Evolutionary conservation across 2,113 vertebrate genomes (phyloP).

Genomic region (Balaeniceps rex): DNA sequence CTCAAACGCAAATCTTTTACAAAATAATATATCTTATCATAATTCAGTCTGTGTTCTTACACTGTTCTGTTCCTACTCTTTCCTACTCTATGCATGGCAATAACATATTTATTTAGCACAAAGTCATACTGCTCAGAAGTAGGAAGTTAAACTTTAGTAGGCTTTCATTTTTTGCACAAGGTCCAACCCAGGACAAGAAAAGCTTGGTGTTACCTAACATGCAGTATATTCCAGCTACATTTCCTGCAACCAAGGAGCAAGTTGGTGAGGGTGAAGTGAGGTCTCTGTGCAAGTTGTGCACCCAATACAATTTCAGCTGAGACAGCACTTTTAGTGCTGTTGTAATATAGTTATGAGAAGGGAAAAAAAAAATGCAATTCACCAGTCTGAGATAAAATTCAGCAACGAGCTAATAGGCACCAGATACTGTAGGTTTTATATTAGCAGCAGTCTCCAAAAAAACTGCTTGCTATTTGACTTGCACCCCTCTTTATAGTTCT

Average conservation of each 20-base stretch:
- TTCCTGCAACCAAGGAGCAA: neutral
- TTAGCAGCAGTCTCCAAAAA: neutral
- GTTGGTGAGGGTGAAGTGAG: neutral
- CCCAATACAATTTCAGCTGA: neutral
- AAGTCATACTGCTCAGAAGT: neutral
- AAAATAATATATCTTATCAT: neutral
- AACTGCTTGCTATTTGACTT: neutral
- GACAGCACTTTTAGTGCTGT: neutral
- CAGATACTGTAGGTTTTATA: neutral
- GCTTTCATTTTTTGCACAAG: neutral
- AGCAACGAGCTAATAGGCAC: neutral
- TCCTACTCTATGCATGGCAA: neutral
- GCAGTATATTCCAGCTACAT: neutral
- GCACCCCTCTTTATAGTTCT: neutral
- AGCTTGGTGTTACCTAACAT: neutral
- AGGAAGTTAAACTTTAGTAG: neutral
- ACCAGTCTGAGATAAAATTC: neutral
- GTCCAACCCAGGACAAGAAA: neutral
- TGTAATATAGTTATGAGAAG: neutral
- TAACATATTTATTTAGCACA: neutral
- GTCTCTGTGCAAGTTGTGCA: neutral
- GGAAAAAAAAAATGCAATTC: neutral
- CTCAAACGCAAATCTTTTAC: neutral
- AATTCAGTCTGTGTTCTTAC: neutral
- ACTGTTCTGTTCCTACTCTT: neutral